These are phyloP conservation scores for Mesocentrotus franciscanus DNA, from an alignment of 53 echinoderm and acorn worm species.

Conservation along the genomic window DNA sequence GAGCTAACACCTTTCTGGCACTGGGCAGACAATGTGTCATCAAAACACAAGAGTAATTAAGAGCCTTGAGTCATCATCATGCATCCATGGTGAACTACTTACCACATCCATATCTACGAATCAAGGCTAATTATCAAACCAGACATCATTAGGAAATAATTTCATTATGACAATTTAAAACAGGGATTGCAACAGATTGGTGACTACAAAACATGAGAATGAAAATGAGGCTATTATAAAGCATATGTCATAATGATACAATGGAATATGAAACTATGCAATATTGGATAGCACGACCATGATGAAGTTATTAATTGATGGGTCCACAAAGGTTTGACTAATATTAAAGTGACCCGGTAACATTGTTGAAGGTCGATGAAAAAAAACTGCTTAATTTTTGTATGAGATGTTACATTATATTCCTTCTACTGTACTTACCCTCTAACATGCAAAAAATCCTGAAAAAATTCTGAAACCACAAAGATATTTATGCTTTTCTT, in stretches of 20 bases:
- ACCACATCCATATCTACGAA: background rate
- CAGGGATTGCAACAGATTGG: conserved; percentile 23
- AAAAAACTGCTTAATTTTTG: too few species aligned
- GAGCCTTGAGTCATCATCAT: background rate
- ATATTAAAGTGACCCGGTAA: too few species aligned
- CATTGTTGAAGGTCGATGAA: too few species aligned
- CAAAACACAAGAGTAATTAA: background rate
- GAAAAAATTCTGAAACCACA: too few species aligned
- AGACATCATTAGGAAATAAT: conserved; percentile 35
- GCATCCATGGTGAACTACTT: conserved; percentile 21
- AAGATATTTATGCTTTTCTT: too few species aligned
- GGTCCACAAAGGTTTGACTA: background rate
- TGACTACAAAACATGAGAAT: background rate
- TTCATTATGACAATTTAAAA: conserved; percentile 1
- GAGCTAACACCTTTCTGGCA: background rate
- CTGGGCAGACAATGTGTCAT: background rate
- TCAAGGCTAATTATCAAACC: conserved; percentile 15
- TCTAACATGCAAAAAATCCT: too few species aligned
- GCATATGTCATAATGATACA: background rate
- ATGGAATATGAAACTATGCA: background rate
- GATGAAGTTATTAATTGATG: background rate
- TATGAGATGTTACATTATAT: too few species aligned
- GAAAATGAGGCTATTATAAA: background rate
- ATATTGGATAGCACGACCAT: background rate
- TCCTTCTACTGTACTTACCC: too few species aligned